These are phyloP conservation scores for Phainopepla nitens DNA, from an alignment of 2,113 vertebrate genomes.

Conservation along the genomic window DNA sequence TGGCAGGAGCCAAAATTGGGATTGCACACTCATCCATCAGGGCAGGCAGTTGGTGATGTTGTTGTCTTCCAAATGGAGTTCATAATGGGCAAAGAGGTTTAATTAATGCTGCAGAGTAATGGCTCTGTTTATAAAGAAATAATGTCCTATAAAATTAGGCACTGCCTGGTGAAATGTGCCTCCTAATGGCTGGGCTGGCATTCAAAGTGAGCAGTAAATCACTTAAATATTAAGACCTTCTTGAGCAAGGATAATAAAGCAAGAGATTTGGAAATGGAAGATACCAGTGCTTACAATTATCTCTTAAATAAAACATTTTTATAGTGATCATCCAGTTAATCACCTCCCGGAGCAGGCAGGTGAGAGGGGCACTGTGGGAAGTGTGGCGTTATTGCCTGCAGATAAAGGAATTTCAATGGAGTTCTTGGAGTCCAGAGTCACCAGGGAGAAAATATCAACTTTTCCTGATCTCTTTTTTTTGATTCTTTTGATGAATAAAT, in stretches of 20 bases:
- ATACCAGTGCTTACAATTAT: constrained; percentile 66
- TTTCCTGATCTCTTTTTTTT: background rate
- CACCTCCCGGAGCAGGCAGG: constrained; percentile 30
- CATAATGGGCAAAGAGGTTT: constrained; percentile 64
- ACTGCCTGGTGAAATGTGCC: constrained; percentile 64
- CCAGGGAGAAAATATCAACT: background rate
- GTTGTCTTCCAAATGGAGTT: constrained; percentile 65
- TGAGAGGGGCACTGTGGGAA: constrained; percentile 26
- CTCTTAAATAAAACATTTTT: constrained; percentile 77
- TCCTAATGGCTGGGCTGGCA: constrained; percentile 73
- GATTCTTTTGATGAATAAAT: constrained; percentile 46
- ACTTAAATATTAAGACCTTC: constrained; percentile 78
- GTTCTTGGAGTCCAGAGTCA: background rate
- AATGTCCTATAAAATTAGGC: constrained; percentile 77
- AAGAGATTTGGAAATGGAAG: constrained; percentile 69
- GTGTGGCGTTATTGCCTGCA: background rate
- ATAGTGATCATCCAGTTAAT: constrained; percentile 70
- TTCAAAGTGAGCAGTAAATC: constrained; percentile 78
- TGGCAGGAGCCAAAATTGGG: constrained; percentile 30
- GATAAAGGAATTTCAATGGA: background rate
- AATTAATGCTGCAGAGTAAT: constrained; percentile 74
- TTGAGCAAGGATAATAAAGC: constrained; percentile 74
- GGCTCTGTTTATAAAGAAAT: constrained; percentile 81
- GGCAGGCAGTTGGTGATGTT: background rate
- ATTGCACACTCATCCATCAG: constrained; percentile 44